Evolutionary conservation across 1,140 invertebrate species (phyloP), one percentile per base, ranked within the genome.

Genomic region (Panagrolaimus sp.): DNA sequence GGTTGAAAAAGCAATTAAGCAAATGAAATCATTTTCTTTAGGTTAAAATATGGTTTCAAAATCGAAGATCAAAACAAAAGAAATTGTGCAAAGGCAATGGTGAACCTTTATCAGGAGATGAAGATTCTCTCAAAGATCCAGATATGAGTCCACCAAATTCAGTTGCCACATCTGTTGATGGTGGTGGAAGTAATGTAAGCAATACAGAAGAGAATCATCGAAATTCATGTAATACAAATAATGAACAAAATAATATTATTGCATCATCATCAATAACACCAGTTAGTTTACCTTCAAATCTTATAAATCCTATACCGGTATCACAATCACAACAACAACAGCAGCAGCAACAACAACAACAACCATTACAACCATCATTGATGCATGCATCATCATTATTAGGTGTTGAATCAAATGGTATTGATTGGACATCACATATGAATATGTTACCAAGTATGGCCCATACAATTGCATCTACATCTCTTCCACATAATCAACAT

Each of bases 11-110:
- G 2, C 2, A 38, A 38, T 4, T 4, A 4, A 38, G 7, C 7
- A 38, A 38, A 38, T 38, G 31, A 38, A 38, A 38, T 38, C 7
- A 38, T 38, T 38, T 38, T 13, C 88, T 89, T 57, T 88, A 96
- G 92, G 92, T 96, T 79, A 96, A 96, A 88, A 96, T 96, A 82
- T 96, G 92, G 93, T 96, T 96, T 87, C 93, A 96, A 87, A 96
- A 96, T 84, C 88, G 92, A 65, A 87, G 92, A 31, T 94, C 92
- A 81, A 96, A 96, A 84, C 93, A 92, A 87, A 96, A 96, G 89
- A 96, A 96, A 65, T 63, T 72, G 67, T 44, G 66, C 44, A 69
- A 69, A 51, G 27, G 25, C 46, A 42, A 57, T 23, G 68, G 70
- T 23, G 51, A 66, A 2, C 44, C 66, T 9, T 11, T 20, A 1